Percentiles rank a stretch among this genome's conserved stretches.
Conservation (phyloP, 2,888 invertebrate species). For the Euzophera pinguis region DNA sequence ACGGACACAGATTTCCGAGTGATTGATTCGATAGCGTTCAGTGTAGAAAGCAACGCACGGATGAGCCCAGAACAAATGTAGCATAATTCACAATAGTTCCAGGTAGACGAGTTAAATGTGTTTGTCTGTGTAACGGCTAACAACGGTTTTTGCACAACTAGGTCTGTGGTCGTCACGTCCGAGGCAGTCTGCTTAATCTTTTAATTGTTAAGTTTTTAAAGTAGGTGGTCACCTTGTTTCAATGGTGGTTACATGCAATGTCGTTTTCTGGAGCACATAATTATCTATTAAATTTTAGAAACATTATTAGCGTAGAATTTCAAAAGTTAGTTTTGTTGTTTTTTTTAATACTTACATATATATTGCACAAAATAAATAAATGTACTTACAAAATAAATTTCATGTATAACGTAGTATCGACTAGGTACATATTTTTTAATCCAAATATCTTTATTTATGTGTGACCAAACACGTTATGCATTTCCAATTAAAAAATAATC, state of each 20-base stretch:
- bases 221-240: background rate
- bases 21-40: slow-evolving; percentile 46
- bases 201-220: slow-evolving; percentile 14
- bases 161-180: slow-evolving; percentile 50
- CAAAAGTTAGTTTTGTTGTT: too few relatives aligned
- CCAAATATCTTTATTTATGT: too few relatives aligned
- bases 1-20: slow-evolving; percentile 43
- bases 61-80: slow-evolving; percentile 53
- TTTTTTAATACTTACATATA: too few relatives aligned
- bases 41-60: slow-evolving; percentile 58
- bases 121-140: slow-evolving; percentile 53
- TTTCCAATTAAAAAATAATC: too few relatives aligned
- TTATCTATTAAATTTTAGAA: too few relatives aligned
- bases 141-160: slow-evolving; percentile 66
- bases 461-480: too few relatives aligned
- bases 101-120: slow-evolving; percentile 48
- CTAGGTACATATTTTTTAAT: too few relatives aligned
- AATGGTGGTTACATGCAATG: background rate
- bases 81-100: slow-evolving; percentile 56
- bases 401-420: too few relatives aligned
- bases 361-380: too few relatives aligned
- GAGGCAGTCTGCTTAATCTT: slow-evolving; percentile 25
- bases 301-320: too few relatives aligned
- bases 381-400: too few relatives aligned
- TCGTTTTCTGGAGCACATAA: too few relatives aligned